These are phyloP conservation scores for Aptenodytes forsteri DNA, from an alignment of 2,113 vertebrate genomes.

Conservation along the genomic window DNA sequence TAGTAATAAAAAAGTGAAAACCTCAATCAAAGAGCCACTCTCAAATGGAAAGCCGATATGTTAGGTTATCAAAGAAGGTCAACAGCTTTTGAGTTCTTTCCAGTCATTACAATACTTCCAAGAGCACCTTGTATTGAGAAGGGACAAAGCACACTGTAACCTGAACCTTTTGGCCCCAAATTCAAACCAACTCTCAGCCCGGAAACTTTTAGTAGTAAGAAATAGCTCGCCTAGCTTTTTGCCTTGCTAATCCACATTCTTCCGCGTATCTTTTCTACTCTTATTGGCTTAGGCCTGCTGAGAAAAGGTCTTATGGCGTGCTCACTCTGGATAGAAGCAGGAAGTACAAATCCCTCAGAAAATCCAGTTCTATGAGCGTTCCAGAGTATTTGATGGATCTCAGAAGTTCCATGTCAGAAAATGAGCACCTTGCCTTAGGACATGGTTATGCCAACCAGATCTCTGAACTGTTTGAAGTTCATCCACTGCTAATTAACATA, in stretches of 20 bases:
- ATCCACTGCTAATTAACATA: neutral
- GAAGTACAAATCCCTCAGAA: neutral
- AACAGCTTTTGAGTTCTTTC: neutral
- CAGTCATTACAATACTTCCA: neutral
- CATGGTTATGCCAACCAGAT: neutral
- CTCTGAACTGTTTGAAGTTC: neutral
- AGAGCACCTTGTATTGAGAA: neutral
- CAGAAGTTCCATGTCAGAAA: neutral
- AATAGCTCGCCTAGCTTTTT: neutral
- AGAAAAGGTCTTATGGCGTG: neutral
- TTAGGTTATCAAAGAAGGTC: neutral
- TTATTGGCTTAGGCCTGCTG: neutral
- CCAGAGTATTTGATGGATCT: neutral
- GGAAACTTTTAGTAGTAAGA: neutral
- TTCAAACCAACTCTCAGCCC: neutral
- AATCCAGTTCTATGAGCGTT: neutral
- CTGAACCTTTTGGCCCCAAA: neutral
- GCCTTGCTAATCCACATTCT: neutral
- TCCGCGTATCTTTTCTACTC: neutral
- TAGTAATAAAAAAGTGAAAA: neutral
- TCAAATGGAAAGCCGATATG: neutral
- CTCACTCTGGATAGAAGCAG: neutral
- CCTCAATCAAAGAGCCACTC: neutral
- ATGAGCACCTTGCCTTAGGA: neutral
- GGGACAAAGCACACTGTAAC: neutral